phyloP scores from a whole-genome alignment of 92 coral and sea anemone genomes.

The Bergia puertoricense region DNA sequence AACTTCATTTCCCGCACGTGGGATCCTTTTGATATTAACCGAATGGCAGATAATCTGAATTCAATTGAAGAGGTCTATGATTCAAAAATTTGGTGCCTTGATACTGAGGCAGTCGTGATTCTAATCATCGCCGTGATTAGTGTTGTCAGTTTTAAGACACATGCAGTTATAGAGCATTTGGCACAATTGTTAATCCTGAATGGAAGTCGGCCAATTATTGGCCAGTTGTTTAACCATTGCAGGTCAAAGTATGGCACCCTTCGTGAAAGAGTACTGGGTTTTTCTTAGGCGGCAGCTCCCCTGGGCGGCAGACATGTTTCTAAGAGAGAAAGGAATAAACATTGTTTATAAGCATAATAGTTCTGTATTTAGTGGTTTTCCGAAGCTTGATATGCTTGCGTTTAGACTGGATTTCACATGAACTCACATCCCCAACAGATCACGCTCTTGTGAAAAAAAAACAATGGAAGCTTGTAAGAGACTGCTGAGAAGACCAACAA shows the following conservation, averaged over 20 bases:
- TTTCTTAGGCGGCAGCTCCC: background rate
- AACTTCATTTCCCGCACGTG: constrained; percentile 18
- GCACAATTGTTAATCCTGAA: background rate
- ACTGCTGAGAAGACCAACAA: no score
- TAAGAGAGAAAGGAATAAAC: background rate
- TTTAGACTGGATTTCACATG: background rate
- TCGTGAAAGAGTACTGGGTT: constrained; percentile 19
- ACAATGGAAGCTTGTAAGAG: background rate
- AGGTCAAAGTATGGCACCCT: background rate
- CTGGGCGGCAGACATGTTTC: background rate
- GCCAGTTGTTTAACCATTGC: background rate
- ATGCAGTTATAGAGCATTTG: constrained; percentile 15
- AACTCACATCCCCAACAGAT: background rate
- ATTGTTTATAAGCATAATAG: constrained; percentile 7
- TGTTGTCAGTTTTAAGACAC: constrained; percentile 28
- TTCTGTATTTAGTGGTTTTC: constrained; percentile 29
- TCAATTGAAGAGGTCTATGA: constrained; percentile 27
- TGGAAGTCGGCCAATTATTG: background rate
- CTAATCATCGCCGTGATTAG: constrained; percentile 52
- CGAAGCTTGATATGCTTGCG: constrained; percentile 7
- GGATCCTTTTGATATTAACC: constrained; percentile 52
- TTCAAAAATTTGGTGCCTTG: constrained; percentile 43
- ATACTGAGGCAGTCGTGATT: constrained; percentile 56
- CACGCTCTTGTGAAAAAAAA: background rate
- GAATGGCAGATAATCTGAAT: constrained; percentile 35